A percentile compares a stretch with the other conserved stretches of the same genome.
These are phyloP conservation scores for Murina feae DNA, from an alignment of 2,113 vertebrate species.

Conservation along the genomic window DNA sequence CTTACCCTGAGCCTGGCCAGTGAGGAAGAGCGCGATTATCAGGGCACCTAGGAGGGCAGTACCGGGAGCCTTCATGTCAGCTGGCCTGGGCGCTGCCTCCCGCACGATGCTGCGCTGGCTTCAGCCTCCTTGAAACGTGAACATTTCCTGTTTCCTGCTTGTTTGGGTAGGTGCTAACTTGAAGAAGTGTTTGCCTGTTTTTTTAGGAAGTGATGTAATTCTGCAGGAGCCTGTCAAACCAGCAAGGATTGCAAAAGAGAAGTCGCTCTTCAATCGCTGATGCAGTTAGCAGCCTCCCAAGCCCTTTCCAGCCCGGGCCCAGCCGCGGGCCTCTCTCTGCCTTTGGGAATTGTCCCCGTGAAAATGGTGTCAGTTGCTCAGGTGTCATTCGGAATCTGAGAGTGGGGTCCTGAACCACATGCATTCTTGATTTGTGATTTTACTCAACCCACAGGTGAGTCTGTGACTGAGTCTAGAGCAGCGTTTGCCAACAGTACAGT, in stretches of 20 bases:
- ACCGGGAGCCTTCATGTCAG: conserved; percentile 69
- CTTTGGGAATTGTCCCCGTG: background rate
- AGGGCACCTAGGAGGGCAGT: conserved; percentile 66
- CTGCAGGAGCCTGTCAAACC: conserved; percentile 87
- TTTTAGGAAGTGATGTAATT: conserved; percentile 94
- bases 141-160: conserved; percentile 91
- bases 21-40: conserved; percentile 21
- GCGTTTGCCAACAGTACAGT: rapidly evolving
- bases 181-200: conserved; percentile 83
- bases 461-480: background rate
- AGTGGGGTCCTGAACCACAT: background rate
- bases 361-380: background rate
- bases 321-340: background rate
- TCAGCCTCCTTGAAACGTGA: conserved; percentile 69
- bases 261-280: conserved; percentile 68
- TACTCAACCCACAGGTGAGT: background rate
- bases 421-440: background rate
- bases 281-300: conserved; percentile 51
- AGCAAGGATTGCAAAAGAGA: conserved; percentile 82
- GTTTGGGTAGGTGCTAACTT: conserved; percentile 82
- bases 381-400: background rate
- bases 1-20: conserved; percentile 83
- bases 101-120: conserved; percentile 65
- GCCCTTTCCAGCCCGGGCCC: background rate
- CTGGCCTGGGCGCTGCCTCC: conserved; percentile 44